Percentiles rank a stretch among this genome's conserved stretches.
Conservation (phyloP, 2,113 vertebrate species). For the Tychaedon coryphoeus region DNA sequence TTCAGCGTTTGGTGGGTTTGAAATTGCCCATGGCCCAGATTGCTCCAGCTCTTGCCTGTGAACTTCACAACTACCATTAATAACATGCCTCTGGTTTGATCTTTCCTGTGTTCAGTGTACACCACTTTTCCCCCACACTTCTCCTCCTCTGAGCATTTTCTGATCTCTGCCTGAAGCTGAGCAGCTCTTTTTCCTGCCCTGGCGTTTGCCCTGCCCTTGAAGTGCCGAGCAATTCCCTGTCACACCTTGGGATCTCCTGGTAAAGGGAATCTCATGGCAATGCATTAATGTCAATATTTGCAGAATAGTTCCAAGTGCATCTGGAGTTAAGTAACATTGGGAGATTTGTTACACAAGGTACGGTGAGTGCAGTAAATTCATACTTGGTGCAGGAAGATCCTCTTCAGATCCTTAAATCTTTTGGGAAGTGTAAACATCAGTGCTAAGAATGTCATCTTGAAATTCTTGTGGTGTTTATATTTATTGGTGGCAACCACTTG, state of each 20-base stretch:
- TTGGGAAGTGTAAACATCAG: not conserved
- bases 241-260: not conserved
- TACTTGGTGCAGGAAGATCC: not conserved
- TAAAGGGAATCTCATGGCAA: not conserved
- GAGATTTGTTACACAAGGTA: not conserved
- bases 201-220: not conserved
- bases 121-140: too few species aligned
- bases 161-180: not conserved
- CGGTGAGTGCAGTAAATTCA: fast-evolving
- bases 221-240: not conserved
- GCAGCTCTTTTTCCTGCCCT: not conserved
- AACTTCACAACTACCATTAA: fast-evolving
- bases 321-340: not conserved
- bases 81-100: not conserved
- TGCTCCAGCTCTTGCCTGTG: not conserved
- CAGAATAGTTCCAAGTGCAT: not conserved
- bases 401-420: not conserved
- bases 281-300: not conserved
- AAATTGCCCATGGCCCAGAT: not conserved
- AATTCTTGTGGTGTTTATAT: not conserved
- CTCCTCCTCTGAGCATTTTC: not conserved
- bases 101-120: not conserved
- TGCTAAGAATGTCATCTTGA: not conserved
- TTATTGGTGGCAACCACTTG: not conserved
- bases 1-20: fast-evolving